Conservation (phyloP, 2,888 invertebrate species). For the Pasiphila rectangulata region DNA sequence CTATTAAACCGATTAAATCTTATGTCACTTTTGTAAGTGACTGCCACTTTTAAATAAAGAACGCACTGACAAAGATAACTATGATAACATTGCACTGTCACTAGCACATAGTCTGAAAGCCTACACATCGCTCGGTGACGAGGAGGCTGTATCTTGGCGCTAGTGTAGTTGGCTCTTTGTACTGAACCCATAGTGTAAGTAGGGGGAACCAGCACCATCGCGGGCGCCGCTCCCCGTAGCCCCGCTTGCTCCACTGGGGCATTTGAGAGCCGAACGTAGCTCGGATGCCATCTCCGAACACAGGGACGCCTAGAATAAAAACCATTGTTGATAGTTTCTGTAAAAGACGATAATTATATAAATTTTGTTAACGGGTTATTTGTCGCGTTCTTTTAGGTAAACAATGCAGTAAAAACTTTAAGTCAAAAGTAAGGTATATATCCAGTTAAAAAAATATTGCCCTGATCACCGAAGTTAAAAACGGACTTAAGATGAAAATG, state of each 20-base stretch:
- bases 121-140: constrained; percentile 74
- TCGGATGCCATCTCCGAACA: constrained; percentile 88
- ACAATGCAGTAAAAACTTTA: too few species aligned
- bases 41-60: not conserved
- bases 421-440: too few species aligned
- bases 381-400: too few species aligned
- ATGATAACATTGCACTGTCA: not conserved
- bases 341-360: too few species aligned
- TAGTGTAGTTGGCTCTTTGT: constrained; percentile 77
- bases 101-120: constrained; percentile 31
- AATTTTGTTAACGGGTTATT: too few species aligned
- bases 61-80: not conserved
- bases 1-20: too few species aligned
- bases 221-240: constrained; percentile 57
- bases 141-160: constrained; percentile 68
- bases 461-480: too few species aligned
- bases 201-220: constrained; percentile 82
- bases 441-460: too few species aligned
- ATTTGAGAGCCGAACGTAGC: constrained; percentile 85
- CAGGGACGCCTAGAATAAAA: constrained; percentile 81
- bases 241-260: constrained; percentile 78
- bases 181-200: constrained; percentile 83
- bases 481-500: too few species aligned
- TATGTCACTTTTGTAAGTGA: too few species aligned
- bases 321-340: too few species aligned